Base-by-base conservation (phyloP, 2,888 invertebrate genomes). In the Brenthis ino region DNA sequence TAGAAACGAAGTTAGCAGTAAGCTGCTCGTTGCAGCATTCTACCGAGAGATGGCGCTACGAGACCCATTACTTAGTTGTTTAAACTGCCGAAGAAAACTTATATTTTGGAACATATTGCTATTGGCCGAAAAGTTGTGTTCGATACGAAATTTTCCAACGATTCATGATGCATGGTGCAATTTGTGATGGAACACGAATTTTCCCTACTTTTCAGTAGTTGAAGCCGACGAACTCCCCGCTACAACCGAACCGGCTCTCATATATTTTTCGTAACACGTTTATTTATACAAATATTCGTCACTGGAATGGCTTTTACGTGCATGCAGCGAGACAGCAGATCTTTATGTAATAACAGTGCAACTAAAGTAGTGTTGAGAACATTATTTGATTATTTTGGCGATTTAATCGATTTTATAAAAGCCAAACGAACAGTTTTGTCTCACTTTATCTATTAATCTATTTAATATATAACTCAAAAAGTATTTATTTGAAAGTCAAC, bases 1-100 rank as follows among this genome's bases (percentile, higher is more conserved):
- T 43, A 16, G 16, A n/a, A 16, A 48, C 63, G 28, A 64, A 64
- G 55, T 64, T 64, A 33, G 37, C 57, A 43, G 57, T 6, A 20
- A 43, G 43, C 8, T 43, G 56, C 33, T 20, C 11, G n/a, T 55
- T 64, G n/a, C 11, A n/a, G 5, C 47, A 16, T 24, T 54, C 28
- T 24, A 11, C 6, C 20, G 43, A 47, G 43, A 64, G 64, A 64
- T 64, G 64, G 64, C 64, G 64, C 47, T 55, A 48, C n/a, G n/a
- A 4, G 48, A 24, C 47, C n/a, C 14, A 64, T 47, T 47, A 24
- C 5, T 24, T 43, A 14, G 43, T 54, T 43, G n/a, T 43, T 13
- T 37, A 1, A 20, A 24, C 54, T 6, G 28, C 11, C 33, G 33
- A 33, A 33, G 14, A 43, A 43, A 43, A 43, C 11, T 43, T 43